phyloP scores from a whole-genome alignment of 2,113 vertebrate genomes.

The Chionodraco myersi region DNA sequence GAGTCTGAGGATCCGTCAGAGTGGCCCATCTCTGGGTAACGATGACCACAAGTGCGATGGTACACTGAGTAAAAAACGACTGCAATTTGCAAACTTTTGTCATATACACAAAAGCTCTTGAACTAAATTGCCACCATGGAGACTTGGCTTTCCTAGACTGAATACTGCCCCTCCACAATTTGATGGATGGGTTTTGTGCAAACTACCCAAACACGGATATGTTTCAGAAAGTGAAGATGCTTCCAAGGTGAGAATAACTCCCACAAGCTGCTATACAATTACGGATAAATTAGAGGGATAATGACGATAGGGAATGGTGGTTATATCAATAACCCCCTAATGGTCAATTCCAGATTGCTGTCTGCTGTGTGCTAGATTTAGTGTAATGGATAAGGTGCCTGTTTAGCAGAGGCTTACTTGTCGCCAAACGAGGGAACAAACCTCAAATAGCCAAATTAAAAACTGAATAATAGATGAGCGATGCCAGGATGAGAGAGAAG shows the following conservation, averaged over 20 bases:
- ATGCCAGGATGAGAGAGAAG: constrained; percentile 78
- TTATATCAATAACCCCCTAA: constrained; percentile 84
- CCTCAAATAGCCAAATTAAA: constrained; percentile 87
- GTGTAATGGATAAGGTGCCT: constrained; percentile 84
- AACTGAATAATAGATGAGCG: constrained; percentile 87
- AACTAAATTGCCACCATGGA: constrained; percentile 65
- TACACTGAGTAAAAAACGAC: constrained; percentile 63
- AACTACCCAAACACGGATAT: constrained; percentile 64
- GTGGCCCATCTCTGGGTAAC: constrained; percentile 56
- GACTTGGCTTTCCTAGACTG: constrained; percentile 51
- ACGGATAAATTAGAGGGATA: constrained; percentile 82
- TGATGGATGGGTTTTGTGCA: constrained; percentile 56
- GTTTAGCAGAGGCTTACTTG: constrained; percentile 81
- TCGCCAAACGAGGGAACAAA: constrained; percentile 82
- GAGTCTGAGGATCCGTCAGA: constrained; percentile 73
- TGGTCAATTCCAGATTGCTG: constrained; percentile 82
- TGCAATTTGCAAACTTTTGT: constrained; percentile 82
- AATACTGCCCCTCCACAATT: constrained; percentile 53
- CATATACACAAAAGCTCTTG: constrained; percentile 73
- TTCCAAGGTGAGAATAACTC: constrained; percentile 77
- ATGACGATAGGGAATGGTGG: constrained; percentile 78
- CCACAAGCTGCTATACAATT: constrained; percentile 78
- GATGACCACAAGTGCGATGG: constrained; percentile 65
- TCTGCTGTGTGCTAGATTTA: constrained; percentile 81
- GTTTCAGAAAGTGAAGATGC: constrained; percentile 71